These are phyloP conservation scores for Xanthia icteritia DNA, from an alignment of 2,888 invertebrate species.

Conservation along the genomic window DNA sequence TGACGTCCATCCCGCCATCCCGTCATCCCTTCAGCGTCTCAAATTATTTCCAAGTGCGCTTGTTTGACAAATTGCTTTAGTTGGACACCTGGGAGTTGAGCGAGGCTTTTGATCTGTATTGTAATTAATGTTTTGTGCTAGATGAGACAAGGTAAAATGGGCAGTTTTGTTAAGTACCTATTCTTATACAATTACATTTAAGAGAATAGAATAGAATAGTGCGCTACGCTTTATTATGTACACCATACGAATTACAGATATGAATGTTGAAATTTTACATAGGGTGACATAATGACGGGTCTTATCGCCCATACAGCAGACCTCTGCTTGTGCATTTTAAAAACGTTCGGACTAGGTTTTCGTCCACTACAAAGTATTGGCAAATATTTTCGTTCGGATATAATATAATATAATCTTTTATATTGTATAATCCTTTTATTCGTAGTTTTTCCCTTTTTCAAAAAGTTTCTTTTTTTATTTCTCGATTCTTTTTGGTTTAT, in stretches of 20 bases:
- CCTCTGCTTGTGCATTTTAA: neutral
- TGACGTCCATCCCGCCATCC: conserved; percentile 63
- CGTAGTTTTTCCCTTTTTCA: neutral
- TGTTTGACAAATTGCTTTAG: conserved; percentile 59
- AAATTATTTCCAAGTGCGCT: conserved; percentile 63
- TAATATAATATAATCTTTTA: no score
- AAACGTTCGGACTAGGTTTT: neutral
- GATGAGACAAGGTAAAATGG: conserved; percentile 2
- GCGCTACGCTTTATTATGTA: neutral
- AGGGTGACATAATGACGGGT: neutral
- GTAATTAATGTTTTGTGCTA: conserved; percentile 22
- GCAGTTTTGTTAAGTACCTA: conserved; percentile 9
- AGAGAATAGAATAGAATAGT: neutral
- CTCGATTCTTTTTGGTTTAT: neutral
- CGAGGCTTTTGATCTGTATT: conserved; percentile 35
- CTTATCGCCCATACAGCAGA: neutral
- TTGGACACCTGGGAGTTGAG: conserved; percentile 49
- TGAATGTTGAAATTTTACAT: neutral
- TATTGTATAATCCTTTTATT: no score
- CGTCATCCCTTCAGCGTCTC: conserved; percentile 60
- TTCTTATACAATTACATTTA: neutral
- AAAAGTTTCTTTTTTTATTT: neutral
- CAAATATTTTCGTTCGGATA: conserved; percentile 23
- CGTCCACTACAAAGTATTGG: neutral
- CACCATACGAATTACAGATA: neutral